These are phyloP conservation scores for Cartodere bifasciata DNA, from an alignment of 2,888 invertebrate species.

Conservation along the genomic window DNA sequence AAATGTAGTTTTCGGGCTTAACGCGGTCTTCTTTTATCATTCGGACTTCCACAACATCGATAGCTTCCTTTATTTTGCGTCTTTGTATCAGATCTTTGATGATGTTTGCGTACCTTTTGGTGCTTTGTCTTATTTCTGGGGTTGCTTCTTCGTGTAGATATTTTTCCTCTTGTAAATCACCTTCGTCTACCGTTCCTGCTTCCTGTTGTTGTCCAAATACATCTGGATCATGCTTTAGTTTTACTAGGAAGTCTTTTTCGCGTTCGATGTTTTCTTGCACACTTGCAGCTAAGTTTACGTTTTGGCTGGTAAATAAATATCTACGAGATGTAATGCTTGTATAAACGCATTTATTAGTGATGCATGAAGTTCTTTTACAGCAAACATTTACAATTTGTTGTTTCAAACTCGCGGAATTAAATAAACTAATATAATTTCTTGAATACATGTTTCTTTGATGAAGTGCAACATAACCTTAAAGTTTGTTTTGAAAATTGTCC, in stretches of 20 bases:
- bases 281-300: no score
- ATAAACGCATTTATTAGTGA: no score
- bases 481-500: no score
- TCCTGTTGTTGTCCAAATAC: conserved; percentile 39
- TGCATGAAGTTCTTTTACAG: no score
- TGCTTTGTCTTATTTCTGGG: conserved; percentile 39
- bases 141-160: conserved; percentile 39
- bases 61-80: conserved; percentile 60
- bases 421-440: no score
- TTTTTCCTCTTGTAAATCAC: conserved; percentile 48
- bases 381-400: no score
- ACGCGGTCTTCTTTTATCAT: conserved; percentile 68
- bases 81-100: conserved; percentile 54
- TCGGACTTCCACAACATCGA: conserved; percentile 62
- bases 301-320: no score
- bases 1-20: conserved; percentile 67
- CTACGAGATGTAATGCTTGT: no score
- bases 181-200: conserved; percentile 35
- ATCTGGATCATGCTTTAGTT: conserved; percentile 41
- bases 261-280: conserved; percentile 2
- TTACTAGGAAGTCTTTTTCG: conserved; percentile 27
- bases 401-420: no score
- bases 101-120: conserved; percentile 53
- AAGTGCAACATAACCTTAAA: no score
- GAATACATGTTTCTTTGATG: no score